These are phyloP conservation scores for Coenonympha glycerion DNA, from an alignment of 2,888 invertebrate species.

Conservation along the genomic window DNA sequence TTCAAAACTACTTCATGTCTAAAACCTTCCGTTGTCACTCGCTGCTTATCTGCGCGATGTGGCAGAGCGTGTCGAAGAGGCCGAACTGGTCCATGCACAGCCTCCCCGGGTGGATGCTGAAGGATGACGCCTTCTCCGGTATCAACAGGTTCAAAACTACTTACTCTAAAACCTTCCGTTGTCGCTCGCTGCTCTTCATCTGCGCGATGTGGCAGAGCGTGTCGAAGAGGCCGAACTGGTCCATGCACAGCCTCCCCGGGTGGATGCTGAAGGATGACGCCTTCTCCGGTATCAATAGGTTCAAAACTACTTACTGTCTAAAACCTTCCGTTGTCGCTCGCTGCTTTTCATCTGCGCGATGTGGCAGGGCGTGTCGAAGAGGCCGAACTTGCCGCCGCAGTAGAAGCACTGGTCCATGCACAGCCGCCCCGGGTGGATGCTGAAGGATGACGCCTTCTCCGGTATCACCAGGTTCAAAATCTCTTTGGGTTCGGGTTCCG, in stretches of 20 bases:
- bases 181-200: conserved; percentile 87
- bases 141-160: conserved; percentile 39
- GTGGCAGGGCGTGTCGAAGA: conserved; percentile 90
- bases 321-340: conserved; percentile 87
- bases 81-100: conserved; percentile 91
- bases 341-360: conserved; percentile 89
- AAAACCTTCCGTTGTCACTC: conserved; percentile 89
- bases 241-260: conserved; percentile 86
- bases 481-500: conserved; percentile 65
- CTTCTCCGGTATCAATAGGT: conserved; percentile 78
- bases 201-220: conserved; percentile 92
- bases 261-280: conserved; percentile 91
- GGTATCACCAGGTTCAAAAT: conserved; percentile 85
- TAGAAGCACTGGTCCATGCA: conserved; percentile 92
- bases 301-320: conserved; percentile 77
- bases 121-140: conserved; percentile 91
- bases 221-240: conserved; percentile 89
- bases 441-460: conserved; percentile 91
- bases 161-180: conserved; percentile 86
- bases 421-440: conserved; percentile 87
- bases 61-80: conserved; percentile 89
- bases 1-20: conserved; percentile 74
- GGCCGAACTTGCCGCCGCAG: no score
- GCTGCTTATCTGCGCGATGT: conserved; percentile 87
- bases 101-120: conserved; percentile 88